Evolutionary conservation across 2,888 invertebrate species (phyloP).

Genomic region (Heliconius ismenius): DNA sequence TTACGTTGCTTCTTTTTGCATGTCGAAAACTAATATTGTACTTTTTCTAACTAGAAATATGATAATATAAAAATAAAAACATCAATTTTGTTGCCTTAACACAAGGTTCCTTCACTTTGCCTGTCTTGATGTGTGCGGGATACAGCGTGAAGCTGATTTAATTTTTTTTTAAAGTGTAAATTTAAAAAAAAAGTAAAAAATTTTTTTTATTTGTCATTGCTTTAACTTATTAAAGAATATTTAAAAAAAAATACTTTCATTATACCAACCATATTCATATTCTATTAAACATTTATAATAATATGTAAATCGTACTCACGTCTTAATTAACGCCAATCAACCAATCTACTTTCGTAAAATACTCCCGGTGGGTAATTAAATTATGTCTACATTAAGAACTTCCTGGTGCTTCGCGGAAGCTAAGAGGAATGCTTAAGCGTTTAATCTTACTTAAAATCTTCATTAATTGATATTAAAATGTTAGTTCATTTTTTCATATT

Average conservation of each 20-base stretch:
- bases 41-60: too few species aligned
- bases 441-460: constrained; percentile 4
- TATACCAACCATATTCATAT: neutral
- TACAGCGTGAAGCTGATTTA: neutral
- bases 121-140: neutral
- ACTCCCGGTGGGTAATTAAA: constrained; percentile 14
- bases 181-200: too few species aligned
- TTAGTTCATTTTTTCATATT: neutral
- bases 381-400: constrained; percentile 25
- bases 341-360: constrained; percentile 12
- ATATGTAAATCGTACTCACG: neutral
- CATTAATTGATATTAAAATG: constrained; percentile 7
- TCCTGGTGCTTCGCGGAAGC: constrained; percentile 24
- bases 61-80: too few species aligned
- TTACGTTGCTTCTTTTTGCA: too few species aligned
- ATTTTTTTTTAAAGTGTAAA: too few species aligned
- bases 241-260: too few species aligned
- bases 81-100: neutral
- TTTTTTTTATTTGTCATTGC: too few species aligned
- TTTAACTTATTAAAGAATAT: too few species aligned
- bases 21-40: too few species aligned
- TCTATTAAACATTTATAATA: neutral
- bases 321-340: constrained; percentile 15
- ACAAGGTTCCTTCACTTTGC: neutral
- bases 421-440: constrained; percentile 9